Conservation (phyloP, 1,140 invertebrate genomes). For the Ptiloglossa arizonensis region DNA sequence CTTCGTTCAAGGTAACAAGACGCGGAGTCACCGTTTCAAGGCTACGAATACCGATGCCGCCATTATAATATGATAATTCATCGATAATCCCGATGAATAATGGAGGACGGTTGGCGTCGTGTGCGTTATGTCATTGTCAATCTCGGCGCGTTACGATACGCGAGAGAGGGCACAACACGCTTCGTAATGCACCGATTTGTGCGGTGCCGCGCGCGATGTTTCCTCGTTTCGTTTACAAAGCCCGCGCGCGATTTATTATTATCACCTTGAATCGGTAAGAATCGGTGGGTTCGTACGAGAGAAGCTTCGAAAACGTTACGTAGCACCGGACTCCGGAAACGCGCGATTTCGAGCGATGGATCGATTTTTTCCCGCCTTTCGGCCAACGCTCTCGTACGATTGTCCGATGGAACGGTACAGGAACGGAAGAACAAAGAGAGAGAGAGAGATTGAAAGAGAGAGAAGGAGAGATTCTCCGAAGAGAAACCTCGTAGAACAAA, state of each 20-base stretch:
- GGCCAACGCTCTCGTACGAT: too few species aligned
- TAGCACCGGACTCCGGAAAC: too few species aligned
- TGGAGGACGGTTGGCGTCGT: conserved; percentile 64
- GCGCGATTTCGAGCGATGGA: too few species aligned
- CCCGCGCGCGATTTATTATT: background rate
- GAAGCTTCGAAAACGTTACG: too few species aligned
- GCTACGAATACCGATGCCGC: conserved; percentile 67
- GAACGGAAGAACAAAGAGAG: conserved; percentile 16
- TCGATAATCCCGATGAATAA: conserved; percentile 78
- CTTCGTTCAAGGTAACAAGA: background rate
- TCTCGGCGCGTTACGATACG: conserved; percentile 57
- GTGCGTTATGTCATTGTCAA: conserved; percentile 76
- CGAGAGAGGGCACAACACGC: conserved; percentile 40
- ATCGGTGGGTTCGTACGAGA: too few species aligned
- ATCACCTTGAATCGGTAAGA: conserved; percentile 1
- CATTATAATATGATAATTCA: conserved; percentile 78
- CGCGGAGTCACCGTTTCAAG: conserved; percentile 35
- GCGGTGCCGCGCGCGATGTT: background rate
- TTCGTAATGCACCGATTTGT: conserved; percentile 71
- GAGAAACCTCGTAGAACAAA: conserved; percentile 5
- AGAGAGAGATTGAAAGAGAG: background rate
- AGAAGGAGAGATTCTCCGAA: background rate
- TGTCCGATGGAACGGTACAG: background rate
- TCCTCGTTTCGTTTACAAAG: conserved; percentile 16
- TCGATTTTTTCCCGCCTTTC: too few species aligned